Conservation (phyloP, 2,888 invertebrate genomes). For the Lordiphosa andalusiaca region DNA sequence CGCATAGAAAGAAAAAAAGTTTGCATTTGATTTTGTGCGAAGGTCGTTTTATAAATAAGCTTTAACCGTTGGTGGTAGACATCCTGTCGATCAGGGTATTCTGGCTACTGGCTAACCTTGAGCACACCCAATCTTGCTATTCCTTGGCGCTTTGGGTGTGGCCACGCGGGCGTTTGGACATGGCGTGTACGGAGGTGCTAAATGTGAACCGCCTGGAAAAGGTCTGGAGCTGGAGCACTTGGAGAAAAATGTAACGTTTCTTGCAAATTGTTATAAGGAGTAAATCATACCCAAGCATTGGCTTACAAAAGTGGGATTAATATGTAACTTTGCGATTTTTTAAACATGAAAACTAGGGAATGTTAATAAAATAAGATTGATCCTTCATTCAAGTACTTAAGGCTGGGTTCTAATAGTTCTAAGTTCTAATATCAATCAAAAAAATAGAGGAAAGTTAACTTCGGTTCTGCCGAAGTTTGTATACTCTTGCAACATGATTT, state of each 20-base stretch:
- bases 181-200: conserved; percentile 69
- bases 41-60: conserved; percentile 71
- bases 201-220: conserved; percentile 35
- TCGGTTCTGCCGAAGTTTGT: no score
- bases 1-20: conserved; percentile 35
- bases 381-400: no score
- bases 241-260: neutral
- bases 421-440: no score
- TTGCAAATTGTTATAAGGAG: neutral
- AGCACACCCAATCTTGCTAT: conserved; percentile 53
- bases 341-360: no score
- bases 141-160: conserved; percentile 55
- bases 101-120: conserved; percentile 48
- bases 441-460: no score
- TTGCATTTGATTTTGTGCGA: conserved; percentile 69
- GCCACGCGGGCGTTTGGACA: conserved; percentile 9
- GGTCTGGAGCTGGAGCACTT: conserved; percentile 16
- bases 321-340: no score
- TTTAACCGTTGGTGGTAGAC: conserved; percentile 29
- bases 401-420: no score
- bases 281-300: no score
- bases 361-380: no score
- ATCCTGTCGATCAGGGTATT: conserved; percentile 51
- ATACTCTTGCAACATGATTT: no score
- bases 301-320: no score